These are phyloP conservation scores for Hirtodrosophila cameraria DNA, from an alignment of 2,888 invertebrate genomes.

Conservation along the genomic window DNA sequence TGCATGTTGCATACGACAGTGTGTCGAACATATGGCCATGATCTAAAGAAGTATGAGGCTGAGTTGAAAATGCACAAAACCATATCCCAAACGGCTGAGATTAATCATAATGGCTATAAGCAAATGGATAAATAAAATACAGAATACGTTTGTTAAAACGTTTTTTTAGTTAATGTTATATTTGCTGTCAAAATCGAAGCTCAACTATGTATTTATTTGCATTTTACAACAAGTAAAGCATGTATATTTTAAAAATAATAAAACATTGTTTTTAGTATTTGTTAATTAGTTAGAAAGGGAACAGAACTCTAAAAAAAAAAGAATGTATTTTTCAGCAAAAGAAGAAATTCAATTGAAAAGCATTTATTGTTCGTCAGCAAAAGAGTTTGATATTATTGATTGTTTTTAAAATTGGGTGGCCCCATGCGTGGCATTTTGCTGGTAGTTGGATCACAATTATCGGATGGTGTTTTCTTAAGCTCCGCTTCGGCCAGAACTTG, in stretches of 20 bases:
- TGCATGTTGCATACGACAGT: conserved; percentile 46
- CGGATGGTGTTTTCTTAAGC: neutral
- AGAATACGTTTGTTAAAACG: no score
- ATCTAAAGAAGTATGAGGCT: conserved; percentile 19
- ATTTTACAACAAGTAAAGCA: no score
- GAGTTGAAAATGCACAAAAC: conserved; percentile 6
- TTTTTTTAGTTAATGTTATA: no score
- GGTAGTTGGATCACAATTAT: neutral
- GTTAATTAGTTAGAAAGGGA: no score
- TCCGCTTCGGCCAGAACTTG: conserved; percentile 1
- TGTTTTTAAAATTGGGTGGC: neutral
- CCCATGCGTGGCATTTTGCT: conserved; percentile 3
- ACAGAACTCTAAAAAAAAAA: no score
- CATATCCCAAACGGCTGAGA: neutral
- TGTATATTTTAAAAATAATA: no score
- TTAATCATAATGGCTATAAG: neutral
- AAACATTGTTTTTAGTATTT: no score
- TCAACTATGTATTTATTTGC: no score
- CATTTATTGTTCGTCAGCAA: neutral
- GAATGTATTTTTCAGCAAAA: neutral
- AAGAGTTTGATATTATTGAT: no score
- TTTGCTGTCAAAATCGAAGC: no score
- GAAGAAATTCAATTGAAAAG: neutral
- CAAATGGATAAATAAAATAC: neutral
- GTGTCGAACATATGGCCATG: conserved; percentile 31